A percentile compares a stretch with the other conserved stretches of the same genome.
phyloP scores from a whole-genome alignment of 2,797 vertebrate species.

The Erithacus rubecula region DNA sequence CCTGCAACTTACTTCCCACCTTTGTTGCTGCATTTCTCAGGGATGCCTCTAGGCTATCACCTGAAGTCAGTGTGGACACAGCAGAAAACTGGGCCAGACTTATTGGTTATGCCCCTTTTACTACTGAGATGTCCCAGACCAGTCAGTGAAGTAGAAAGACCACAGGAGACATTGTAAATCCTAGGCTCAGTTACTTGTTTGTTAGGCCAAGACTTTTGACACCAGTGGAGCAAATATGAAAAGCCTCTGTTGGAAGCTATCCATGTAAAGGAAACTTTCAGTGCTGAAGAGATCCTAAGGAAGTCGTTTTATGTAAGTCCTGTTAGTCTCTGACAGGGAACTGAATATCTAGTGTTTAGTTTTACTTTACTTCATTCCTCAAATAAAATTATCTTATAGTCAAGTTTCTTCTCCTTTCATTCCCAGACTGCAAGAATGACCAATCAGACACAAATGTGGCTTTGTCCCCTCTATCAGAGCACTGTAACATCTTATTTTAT shows the following conservation, averaged over 20 bases:
- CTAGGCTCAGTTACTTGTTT: neutral
- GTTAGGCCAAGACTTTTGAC: neutral
- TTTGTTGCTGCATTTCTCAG: neutral
- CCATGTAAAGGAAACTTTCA: neutral
- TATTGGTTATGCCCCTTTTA: neutral
- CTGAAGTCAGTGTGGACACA: neutral
- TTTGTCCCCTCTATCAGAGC: neutral
- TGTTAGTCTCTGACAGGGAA: neutral
- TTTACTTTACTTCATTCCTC: neutral
- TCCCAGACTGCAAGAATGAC: neutral
- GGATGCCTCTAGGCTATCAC: neutral
- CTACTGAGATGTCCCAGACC: neutral
- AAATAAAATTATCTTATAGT: neutral
- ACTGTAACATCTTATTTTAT: neutral
- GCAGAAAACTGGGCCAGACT: neutral
- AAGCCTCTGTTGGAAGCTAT: neutral
- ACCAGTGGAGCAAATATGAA: neutral
- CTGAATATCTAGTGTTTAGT: neutral
- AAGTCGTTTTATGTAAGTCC: neutral
- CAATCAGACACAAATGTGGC: neutral
- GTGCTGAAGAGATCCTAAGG: neutral
- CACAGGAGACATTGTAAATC: neutral
- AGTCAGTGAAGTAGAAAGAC: neutral
- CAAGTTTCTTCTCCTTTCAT: neutral
- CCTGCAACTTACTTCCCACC: neutral